phyloP scores from a whole-genome alignment of 2,113 vertebrate species.

The Cercopithecus mona region DNA sequence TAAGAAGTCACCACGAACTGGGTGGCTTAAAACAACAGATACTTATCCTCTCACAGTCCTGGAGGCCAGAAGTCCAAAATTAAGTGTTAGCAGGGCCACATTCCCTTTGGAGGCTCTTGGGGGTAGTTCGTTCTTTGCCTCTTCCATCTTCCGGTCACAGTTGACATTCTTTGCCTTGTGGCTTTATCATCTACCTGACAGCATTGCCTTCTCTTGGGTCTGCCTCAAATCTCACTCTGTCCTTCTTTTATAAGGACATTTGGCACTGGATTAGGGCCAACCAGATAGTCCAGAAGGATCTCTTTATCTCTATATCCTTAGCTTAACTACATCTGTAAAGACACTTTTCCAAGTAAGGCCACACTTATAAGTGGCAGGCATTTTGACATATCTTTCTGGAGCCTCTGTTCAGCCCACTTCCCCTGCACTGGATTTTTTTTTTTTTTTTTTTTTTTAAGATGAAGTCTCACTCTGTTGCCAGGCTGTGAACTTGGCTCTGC shows the following conservation, averaged over 20 bases:
- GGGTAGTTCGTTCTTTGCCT: rapidly evolving
- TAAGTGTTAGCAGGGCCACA: rapidly evolving
- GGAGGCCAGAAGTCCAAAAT: background rate
- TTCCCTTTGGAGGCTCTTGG: background rate
- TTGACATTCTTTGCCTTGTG: background rate
- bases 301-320: background rate
- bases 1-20: background rate
- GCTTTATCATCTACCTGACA: background rate
- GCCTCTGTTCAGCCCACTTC: background rate
- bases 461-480: no score
- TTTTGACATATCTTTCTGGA: background rate
- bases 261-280: background rate
- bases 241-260: background rate
- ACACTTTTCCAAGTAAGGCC: background rate
- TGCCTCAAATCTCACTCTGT: background rate
- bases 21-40: background rate
- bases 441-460: no score
- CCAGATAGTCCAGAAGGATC: background rate
- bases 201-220: background rate
- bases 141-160: background rate
- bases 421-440: no score
- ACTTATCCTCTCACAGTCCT: background rate
- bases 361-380: no score
- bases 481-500: no score
- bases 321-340: background rate